A percentile compares a stretch with the other conserved stretches of the same genome.
Conservation (phyloP, 2,888 invertebrate genomes). For the Psylliodes chrysocephalus region DNA sequence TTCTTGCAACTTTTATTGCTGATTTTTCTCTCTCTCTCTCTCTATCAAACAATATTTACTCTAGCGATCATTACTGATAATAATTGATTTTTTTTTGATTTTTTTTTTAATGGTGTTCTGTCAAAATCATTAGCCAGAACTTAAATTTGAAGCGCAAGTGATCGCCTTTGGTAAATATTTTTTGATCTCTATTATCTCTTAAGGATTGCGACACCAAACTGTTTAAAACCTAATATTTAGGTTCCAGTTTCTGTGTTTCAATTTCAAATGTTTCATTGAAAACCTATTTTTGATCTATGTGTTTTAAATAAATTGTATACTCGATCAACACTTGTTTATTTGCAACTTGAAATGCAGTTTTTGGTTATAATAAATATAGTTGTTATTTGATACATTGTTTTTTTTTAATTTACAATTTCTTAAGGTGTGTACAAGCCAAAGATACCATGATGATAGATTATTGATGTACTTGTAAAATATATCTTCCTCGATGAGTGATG, state of each 20-base stretch:
- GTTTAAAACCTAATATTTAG: conserved; percentile 52
- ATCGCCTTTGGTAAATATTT: too few species aligned
- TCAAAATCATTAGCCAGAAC: too few species aligned
- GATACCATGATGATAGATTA: too few species aligned
- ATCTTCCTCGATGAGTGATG: too few species aligned
- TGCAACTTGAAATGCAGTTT: conserved; percentile 50
- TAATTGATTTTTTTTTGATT: too few species aligned
- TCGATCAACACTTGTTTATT: conserved; percentile 49
- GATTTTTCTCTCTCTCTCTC: not conserved
- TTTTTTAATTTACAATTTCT: conserved; percentile 16
- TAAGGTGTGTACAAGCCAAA: too few species aligned
- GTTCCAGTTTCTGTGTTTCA: conserved; percentile 37
- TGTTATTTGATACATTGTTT: conserved; percentile 44
- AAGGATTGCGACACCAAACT: conserved; percentile 50
- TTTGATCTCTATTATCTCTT: not conserved
- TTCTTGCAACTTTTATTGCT: not conserved
- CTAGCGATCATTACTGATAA: too few species aligned
- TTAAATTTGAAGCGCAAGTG: too few species aligned
- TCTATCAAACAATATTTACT: not conserved
- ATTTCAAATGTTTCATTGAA: conserved; percentile 1
- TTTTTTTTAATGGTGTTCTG: too few species aligned
- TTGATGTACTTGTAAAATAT: too few species aligned
- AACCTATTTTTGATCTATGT: conserved; percentile 1
- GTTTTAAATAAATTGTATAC: conserved; percentile 44
- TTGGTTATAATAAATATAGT: conserved; percentile 49